Conservation (phyloP, 1,140 invertebrate species). For the Acyrthosiphon pisum region DNA sequence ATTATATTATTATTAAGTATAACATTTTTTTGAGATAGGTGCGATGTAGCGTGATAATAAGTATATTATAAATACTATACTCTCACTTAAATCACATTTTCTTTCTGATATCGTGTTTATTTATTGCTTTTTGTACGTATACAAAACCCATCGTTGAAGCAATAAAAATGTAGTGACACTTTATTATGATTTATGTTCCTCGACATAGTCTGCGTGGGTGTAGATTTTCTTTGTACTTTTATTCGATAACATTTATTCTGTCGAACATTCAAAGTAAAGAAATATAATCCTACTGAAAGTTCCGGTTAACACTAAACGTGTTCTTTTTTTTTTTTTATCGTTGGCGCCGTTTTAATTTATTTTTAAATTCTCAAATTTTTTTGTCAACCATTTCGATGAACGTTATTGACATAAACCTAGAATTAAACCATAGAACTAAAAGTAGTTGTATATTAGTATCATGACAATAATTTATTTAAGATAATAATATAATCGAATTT, state of each 20-base stretch:
- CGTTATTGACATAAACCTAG: neutral
- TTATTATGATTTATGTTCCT: constrained; percentile 26
- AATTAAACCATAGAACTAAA: too few relatives aligned
- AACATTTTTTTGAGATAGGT: neutral
- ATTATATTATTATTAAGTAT: neutral
- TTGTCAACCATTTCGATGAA: neutral
- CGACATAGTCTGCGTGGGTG: neutral
- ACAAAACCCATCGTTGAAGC: neutral
- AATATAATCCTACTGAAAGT: neutral
- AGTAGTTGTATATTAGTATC: too few relatives aligned
- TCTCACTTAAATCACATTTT: neutral
- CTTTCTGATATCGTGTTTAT: neutral
- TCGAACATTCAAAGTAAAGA: neutral
- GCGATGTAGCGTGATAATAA: neutral
- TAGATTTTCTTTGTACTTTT: neutral
- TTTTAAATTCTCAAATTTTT: neutral
- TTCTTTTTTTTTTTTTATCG: neutral
- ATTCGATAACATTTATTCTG: neutral
- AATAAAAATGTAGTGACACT: neutral
- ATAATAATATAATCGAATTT: too few relatives aligned
- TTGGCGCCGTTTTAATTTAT: neutral
- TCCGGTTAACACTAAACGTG: neutral
- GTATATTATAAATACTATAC: neutral
- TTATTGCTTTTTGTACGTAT: neutral
- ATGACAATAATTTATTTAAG: too few relatives aligned